Base-by-base conservation (phyloP, 2,113 vertebrate species). In the Cavia aperea region DNA sequence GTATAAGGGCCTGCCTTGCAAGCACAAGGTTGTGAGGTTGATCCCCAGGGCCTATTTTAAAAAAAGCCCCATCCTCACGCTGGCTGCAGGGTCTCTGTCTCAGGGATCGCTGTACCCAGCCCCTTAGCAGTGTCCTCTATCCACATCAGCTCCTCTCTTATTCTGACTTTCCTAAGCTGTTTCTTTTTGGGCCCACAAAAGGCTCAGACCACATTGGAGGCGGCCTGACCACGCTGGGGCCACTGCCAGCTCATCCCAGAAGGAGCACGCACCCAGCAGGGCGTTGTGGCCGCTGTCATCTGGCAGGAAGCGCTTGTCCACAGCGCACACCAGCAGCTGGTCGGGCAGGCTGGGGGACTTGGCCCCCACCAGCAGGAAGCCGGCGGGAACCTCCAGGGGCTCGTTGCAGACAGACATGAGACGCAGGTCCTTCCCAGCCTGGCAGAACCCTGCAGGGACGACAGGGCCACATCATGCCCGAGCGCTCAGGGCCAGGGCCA, bases 261-360 rank as follows among this genome's bases (percentile, higher is more conserved):
- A 2, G 18, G 18, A 10, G n/a, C 2, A 96, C 98, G 98, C 96
- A 99, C 99, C 99, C 60, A 99, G 97, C 68, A 99, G 98, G 33
- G 99, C 99, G 29, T 99, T 99, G 95, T 94, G 98, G 56, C 99
- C 99, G 0, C 97, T 98, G 95, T 99, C 99, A 81, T 99, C 99
- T 0, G 99, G 99, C 92, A 99, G 96, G 97, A 99, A 99, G 77
- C 99, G 98, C 81, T 97, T 97, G 97, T 99, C 99, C 68, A 99
- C 99, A 0, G 99, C 98, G 26, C 99, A 99, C 89, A 99, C 99
- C 93, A 99, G 97, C 88, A 99, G 98, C 31, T 98, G 98, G 86
- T 99, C 99, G 0, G 98, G 98, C 93, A 99, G 97, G 94, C 97
- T 98, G 49, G 98, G 98, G 60, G 98, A 98, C 97, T 99, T 99